Percentiles rank a stretch among this genome's conserved stretches.
Evolutionary conservation across 2,888 invertebrate species (phyloP).

Genomic region (Nemotelus pantherinus): DNA sequence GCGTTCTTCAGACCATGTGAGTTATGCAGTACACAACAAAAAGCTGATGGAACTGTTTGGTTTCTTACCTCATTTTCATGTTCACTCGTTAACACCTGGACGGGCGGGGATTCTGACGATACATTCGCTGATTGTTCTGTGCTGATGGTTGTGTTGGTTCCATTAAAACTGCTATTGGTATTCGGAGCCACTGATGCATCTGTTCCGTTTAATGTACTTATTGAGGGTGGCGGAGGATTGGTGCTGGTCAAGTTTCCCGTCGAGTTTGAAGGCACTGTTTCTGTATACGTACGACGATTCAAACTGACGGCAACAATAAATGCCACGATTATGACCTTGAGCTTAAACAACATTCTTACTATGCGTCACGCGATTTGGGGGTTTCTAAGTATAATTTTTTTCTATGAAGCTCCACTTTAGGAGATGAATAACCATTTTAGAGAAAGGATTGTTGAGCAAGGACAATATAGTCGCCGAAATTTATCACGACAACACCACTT

Average conservation of each 20-base stretch:
- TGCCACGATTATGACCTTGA: constrained; percentile 12
- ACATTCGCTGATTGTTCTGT: background rate
- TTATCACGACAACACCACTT: too few relatives aligned
- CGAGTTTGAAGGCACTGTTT: background rate
- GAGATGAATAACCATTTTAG: too few relatives aligned
- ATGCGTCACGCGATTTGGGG: background rate
- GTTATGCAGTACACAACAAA: background rate
- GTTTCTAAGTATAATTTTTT: background rate
- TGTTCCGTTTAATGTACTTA: background rate
- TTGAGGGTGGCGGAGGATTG: background rate
- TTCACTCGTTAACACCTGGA: background rate
- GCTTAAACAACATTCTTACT: background rate
- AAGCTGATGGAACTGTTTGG: background rate
- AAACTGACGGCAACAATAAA: constrained; percentile 1
- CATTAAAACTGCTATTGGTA: background rate
- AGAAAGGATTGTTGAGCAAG: too few relatives aligned
- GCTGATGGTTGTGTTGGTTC: background rate
- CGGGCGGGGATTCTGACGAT: constrained; percentile 15
- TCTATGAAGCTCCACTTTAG: too few relatives aligned
- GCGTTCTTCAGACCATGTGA: too few relatives aligned
- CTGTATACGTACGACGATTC: constrained; percentile 1
- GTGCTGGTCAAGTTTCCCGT: background rate
- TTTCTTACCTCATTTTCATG: constrained; percentile 23
- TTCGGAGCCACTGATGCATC: background rate
- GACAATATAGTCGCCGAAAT: too few relatives aligned